Evolutionary conservation across 1,140 invertebrate species (phyloP).

Genomic region (Listronotus bonariensis): DNA sequence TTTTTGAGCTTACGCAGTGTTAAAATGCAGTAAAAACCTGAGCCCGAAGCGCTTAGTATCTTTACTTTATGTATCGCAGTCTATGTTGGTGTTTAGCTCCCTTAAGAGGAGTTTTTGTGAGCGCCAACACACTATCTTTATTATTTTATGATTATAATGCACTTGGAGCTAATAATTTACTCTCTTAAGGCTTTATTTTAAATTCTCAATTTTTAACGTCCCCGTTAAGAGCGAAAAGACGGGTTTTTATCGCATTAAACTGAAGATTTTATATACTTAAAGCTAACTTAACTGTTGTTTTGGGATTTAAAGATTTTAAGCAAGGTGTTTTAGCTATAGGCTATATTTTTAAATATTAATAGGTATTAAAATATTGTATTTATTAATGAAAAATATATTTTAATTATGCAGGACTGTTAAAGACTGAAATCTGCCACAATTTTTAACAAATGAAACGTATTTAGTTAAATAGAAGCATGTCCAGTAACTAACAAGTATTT

Average conservation of each 20-base stretch:
- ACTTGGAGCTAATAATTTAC: constrained; percentile 43
- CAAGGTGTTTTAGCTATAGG: no score
- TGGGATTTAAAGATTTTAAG: constrained; percentile 17
- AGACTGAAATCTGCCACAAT: no score
- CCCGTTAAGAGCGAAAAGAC: constrained; percentile 23
- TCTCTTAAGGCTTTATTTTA: constrained; percentile 19
- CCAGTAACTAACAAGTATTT: no score
- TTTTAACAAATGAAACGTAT: no score
- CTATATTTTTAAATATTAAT: no score
- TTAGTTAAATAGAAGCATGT: no score
- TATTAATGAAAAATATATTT: no score
- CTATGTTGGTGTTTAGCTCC: constrained; percentile 39
- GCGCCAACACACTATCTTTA: constrained; percentile 48
- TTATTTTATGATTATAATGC: constrained; percentile 53
- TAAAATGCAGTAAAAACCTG: constrained; percentile 55
- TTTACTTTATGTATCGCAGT: constrained; percentile 47
- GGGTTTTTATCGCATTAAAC: constrained; percentile 30
- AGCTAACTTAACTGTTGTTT: constrained; percentile 26
- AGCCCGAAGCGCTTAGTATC: constrained; percentile 44
- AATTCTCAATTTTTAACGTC: constrained; percentile 36
- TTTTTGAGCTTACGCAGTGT: constrained; percentile 52
- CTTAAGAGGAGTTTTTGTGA: constrained; percentile 45
- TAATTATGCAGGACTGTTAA: no score
- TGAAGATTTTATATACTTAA: constrained; percentile 22
- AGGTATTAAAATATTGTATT: no score